phyloP scores from a whole-genome alignment of 2,113 vertebrate species.

The Halichoerus grypus region DNA sequence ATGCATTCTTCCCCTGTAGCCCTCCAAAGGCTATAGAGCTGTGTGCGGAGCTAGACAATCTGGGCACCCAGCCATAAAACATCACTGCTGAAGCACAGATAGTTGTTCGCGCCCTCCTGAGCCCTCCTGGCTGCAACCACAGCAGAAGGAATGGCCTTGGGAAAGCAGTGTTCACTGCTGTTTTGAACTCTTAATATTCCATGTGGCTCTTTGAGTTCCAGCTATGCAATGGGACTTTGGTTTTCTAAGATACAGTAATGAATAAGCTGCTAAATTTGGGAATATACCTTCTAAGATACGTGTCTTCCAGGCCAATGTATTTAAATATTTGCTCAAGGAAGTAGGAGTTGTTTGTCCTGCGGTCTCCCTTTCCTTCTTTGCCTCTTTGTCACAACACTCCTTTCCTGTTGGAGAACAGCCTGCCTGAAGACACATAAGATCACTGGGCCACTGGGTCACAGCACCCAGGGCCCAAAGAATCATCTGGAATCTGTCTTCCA shows the following conservation, averaged over 20 bases:
- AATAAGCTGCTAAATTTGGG: no score
- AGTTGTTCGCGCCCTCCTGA: constrained; percentile 86
- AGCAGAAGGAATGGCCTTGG: constrained; percentile 82
- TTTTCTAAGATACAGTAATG: constrained; percentile 29
- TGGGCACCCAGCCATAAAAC: constrained; percentile 94
- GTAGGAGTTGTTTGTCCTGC: neutral
- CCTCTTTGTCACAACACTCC: neutral
- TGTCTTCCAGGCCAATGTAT: neutral
- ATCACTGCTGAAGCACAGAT: constrained; percentile 90
- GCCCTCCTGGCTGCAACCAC: constrained; percentile 87
- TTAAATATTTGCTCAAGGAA: neutral
- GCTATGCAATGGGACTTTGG: neutral
- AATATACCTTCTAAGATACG: neutral
- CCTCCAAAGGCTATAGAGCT: constrained; percentile 86
- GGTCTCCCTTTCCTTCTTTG: neutral
- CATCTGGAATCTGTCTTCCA: neutral
- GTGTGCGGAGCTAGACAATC: constrained; percentile 88
- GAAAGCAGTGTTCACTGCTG: constrained; percentile 73
- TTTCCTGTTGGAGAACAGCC: neutral
- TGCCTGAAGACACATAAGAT: neutral
- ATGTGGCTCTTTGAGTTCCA: constrained; percentile 61
- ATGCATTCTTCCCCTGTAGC: constrained; percentile 84
- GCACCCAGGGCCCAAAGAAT: neutral
- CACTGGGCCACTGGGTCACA: neutral
- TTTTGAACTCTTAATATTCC: constrained; percentile 73